Conservation (phyloP, 2,113 vertebrate genomes). For the Carassius carassius region DNA sequence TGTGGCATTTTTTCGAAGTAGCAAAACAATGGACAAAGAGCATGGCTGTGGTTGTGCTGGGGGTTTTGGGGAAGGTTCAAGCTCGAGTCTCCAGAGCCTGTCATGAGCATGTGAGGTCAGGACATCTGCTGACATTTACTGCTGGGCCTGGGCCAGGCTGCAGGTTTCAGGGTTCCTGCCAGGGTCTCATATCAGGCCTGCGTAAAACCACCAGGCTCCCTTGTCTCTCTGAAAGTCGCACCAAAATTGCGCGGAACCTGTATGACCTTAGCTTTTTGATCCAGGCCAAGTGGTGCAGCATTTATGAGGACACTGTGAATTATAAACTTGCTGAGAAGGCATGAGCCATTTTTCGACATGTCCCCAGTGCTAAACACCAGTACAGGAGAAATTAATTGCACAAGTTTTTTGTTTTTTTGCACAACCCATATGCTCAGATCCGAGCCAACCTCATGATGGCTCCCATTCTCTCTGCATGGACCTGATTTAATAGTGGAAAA, state of each 20-base stretch:
- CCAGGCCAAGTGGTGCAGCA: constrained; percentile 23
- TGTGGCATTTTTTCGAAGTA: constrained; percentile 63
- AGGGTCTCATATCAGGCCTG: constrained; percentile 51
- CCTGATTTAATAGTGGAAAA: constrained; percentile 14
- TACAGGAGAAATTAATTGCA: not conserved
- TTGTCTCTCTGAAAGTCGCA: constrained; percentile 42
- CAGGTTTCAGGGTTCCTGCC: constrained; percentile 53
- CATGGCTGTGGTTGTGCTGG: constrained; percentile 52
- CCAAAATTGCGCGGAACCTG: constrained; percentile 46
- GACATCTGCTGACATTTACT: constrained; percentile 70
- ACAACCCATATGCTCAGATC: constrained; percentile 6
- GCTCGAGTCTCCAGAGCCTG: constrained; percentile 51
- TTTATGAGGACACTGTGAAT: constrained; percentile 57
- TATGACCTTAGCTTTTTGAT: constrained; percentile 50
- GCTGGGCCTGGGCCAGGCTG: constrained; percentile 57
- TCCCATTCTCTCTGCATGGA: constrained; percentile 11
- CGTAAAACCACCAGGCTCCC: constrained; percentile 47
- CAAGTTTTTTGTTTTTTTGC: not conserved
- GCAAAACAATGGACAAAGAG: constrained; percentile 76
- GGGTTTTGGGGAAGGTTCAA: constrained; percentile 61
- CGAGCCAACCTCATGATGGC: constrained; percentile 4
- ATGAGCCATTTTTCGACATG: constrained; percentile 19
- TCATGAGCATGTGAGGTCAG: constrained; percentile 67
- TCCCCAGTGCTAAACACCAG: not conserved
- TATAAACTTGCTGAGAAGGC: constrained; percentile 48